Percentiles rank a stretch among this genome's conserved stretches.
These are phyloP conservation scores for Austrolebias charrua DNA, from an alignment of 2,797 vertebrate genomes.

Conservation along the genomic window DNA sequence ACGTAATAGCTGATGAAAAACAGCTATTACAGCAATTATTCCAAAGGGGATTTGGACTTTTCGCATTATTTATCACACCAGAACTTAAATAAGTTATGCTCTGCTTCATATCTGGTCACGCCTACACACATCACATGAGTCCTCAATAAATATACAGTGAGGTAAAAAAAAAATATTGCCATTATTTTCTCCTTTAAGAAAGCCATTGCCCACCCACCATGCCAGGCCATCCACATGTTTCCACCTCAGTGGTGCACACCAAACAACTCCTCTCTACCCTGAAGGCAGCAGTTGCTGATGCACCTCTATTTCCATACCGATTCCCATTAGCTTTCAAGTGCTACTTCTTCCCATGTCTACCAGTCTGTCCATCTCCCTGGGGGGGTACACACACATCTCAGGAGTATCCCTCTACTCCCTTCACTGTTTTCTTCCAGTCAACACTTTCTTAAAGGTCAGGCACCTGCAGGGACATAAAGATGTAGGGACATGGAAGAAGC, in stretches of 20 bases:
- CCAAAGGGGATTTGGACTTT: not conserved
- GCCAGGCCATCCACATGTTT: constrained; percentile 64
- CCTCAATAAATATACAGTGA: constrained; percentile 17
- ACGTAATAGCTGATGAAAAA: constrained; percentile 2
- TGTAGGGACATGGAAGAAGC: constrained; percentile 31
- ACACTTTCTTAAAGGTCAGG: constrained; percentile 74
- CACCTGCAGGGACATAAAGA: constrained; percentile 58
- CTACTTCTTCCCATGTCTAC: constrained; percentile 64
- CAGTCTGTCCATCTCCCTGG: constrained; percentile 61
- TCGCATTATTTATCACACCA: not conserved
- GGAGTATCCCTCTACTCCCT: constrained; percentile 47
- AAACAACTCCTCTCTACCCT: constrained; percentile 64
- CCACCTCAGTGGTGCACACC: constrained; percentile 72
- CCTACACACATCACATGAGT: not conserved
- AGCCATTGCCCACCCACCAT: constrained; percentile 58
- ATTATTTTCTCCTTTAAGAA: constrained; percentile 42
- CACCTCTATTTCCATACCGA: constrained; percentile 69
- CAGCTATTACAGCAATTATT: not conserved
- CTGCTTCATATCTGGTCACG: not conserved
- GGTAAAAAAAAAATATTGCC: constrained; percentile 29
- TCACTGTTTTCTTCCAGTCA: constrained; percentile 51
- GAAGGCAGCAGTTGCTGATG: constrained; percentile 71
- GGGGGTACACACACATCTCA: constrained; percentile 50
- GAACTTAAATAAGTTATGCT: not conserved
- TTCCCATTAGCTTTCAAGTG: constrained; percentile 76